Evolutionary conservation across 2,888 invertebrate species (phyloP).

Genomic region (Alloscopus bannaensis): DNA sequence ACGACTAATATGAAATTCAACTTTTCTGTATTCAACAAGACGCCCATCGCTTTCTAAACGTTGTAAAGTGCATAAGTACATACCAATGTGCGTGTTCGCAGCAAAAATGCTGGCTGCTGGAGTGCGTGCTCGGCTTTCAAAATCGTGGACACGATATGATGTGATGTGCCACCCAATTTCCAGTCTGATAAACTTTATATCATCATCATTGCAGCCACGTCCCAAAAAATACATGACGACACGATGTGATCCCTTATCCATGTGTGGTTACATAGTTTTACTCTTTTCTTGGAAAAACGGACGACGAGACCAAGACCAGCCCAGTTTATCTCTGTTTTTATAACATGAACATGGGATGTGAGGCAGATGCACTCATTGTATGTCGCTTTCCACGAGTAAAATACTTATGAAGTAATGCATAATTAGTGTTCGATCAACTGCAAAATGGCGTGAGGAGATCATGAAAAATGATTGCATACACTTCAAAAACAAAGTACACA

Average conservation of each 20-base stretch:
- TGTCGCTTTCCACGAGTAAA: too few relatives aligned
- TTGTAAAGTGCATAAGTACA: slow-evolving; percentile 8
- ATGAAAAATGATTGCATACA: too few relatives aligned
- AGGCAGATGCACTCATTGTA: too few relatives aligned
- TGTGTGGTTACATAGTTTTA: slow-evolving; percentile 11
- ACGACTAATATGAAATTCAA: background rate
- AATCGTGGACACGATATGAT: slow-evolving; percentile 10
- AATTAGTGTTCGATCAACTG: too few relatives aligned
- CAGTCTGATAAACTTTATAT: slow-evolving; percentile 35
- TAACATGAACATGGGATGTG: too few relatives aligned
- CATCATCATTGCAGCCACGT: slow-evolving; percentile 14
- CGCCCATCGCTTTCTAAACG: too few relatives aligned
- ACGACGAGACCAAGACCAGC: background rate
- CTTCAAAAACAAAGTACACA: too few relatives aligned
- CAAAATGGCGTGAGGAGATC: too few relatives aligned
- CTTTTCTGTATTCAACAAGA: slow-evolving; percentile 1
- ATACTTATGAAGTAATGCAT: too few relatives aligned
- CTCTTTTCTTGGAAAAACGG: slow-evolving; percentile 16
- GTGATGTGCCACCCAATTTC: slow-evolving; percentile 47
- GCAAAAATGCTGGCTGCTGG: background rate
- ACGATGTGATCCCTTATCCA: background rate
- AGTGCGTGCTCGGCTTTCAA: slow-evolving; percentile 35
- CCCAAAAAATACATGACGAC: slow-evolving; percentile 12
- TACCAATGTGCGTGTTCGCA: background rate
- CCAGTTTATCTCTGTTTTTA: slow-evolving; percentile 1